Evolutionary conservation across 2,113 vertebrate genomes (phyloP).

Genomic region (Channa argus): DNA sequence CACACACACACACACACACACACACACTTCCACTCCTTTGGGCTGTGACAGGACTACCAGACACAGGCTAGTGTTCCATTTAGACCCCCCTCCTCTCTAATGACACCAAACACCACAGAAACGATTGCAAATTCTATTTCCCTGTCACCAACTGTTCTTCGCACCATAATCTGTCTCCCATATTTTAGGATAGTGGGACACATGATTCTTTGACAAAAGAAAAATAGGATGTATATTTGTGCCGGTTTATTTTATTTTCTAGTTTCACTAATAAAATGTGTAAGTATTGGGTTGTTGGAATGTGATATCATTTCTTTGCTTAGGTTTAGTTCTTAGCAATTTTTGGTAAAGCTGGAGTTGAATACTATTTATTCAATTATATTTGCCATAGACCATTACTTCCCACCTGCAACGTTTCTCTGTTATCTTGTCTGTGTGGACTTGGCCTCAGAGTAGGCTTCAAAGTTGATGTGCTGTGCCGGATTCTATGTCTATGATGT

Average conservation of each 20-base stretch:
- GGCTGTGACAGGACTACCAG: slow-evolving; percentile 74
- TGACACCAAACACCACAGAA: slow-evolving; percentile 46
- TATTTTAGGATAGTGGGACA: slow-evolving; percentile 52
- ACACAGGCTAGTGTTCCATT: slow-evolving; percentile 66
- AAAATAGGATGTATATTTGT: neutral
- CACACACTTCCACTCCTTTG: slow-evolving; percentile 53
- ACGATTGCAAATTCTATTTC: slow-evolving; percentile 62
- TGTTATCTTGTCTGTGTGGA: slow-evolving; percentile 14
- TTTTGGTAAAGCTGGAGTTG: neutral
- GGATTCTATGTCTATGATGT: slow-evolving; percentile 25
- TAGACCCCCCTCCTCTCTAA: slow-evolving; percentile 30
- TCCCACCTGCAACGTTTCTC: neutral
- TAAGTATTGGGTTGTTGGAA: neutral
- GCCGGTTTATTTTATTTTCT: neutral
- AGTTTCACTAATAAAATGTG: neutral
- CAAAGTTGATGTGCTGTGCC: neutral
- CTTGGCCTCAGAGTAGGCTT: slow-evolving; percentile 30
- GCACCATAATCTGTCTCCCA: slow-evolving; percentile 43
- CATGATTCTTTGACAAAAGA: slow-evolving; percentile 26
- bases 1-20: slow-evolving; percentile 20
- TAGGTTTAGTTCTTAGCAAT: neutral
- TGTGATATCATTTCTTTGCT: neutral
- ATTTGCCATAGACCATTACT: neutral
- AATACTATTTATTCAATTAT: neutral
- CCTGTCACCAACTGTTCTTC: slow-evolving; percentile 59